Base-by-base conservation (phyloP, 2,888 invertebrate species). In the Aporophyla nigra region DNA sequence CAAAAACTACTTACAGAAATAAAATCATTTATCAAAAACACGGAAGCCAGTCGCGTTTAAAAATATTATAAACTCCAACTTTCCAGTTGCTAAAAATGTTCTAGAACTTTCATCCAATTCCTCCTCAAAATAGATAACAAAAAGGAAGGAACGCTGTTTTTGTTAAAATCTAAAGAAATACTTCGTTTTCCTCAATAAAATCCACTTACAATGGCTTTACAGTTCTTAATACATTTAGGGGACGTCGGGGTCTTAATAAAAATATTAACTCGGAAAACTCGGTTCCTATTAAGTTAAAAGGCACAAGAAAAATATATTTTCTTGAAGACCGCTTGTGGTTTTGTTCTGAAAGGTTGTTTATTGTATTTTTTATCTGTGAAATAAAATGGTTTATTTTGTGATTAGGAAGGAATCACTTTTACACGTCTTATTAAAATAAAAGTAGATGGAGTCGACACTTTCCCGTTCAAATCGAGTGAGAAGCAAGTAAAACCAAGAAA, bases 171-270 rank as follows among this genome's bases (percentile, higher is more conserved):
- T 2, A 21, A 66, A 56, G 12, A 67, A 80, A 61, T 54, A 56
- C 33, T 67, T 58, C 56, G 51, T 76, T 80, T 71, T 76, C 76
- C 82, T 68, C 71, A 81, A 82, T 70, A 77, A 58, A 71, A 63
- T 54, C 12, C 14, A 40, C 43, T 70, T 53, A 71, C 49, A 46
- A 75, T 16, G 33, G 10, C 43, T 59, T 46, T 65, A 33, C 27
- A 58, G 24, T 53, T 49, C 71, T 27, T 71, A 77, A 76, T 68
- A 80, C 63, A 59, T 71, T 71, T 71, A 76, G 58, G 56, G 1
- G 27, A 61, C n/a, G 69, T 5, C 51, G 9, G 19, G 14, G 27
- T 33, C 40, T 54, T 56, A 68, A 62, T 71, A 82, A 71, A 82
- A 82, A 80, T 71, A 77, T 71, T 58, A 54, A 67, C 51, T 82